Evolutionary conservation across 2,888 invertebrate species (phyloP), one percentile per base, ranked within the genome.

Genomic region (Liopterus haemorrhoidalis): DNA sequence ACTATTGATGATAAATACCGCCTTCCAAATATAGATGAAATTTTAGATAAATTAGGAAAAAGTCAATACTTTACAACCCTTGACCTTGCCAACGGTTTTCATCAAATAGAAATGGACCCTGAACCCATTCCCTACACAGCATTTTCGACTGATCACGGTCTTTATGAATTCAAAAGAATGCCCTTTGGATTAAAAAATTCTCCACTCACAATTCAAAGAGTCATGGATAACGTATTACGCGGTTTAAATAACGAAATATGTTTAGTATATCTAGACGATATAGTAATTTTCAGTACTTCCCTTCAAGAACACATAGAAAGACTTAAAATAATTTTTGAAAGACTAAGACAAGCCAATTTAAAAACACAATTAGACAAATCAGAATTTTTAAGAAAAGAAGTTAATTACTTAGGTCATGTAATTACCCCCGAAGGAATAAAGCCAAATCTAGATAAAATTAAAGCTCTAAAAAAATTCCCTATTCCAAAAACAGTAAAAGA

Each of bases 81-180:
- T 18, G 2, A 16, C 14, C 9, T 22, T 6, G 15, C 19, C 2
- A 18, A 14, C 19, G 35, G 14, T 3, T 33, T 18, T 18, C 12
- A 30, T 12, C 30, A 30, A 30, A 30, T 30, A 8, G 30, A 30
- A 30, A 11, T 30, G 30, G 12, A 30, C 12, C 30, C 35, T 2
- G 2, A 12, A n/a, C 9, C 9, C 16, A 46, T 54, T 9, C 50
- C 57, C 37, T 60, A 60, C 48, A 59, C 59, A 2, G 60, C 58
- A 3, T 61, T 62, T 27, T 48, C 49, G 0, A 59, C 52, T 4
- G 57, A 57, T 2, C 9, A 33, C 19, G 35, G 35, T n/a, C n/a
- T n/a, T n/a, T n/a, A n/a, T n/a, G n/a, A n/a, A 41, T 61, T 59
- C 11, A 19, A 57, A 0, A 46, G 59, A 44, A 61, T 59, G 58